Base-by-base conservation (phyloP, 2,797 vertebrate genomes). In the Sarcophilus harrisii region DNA sequence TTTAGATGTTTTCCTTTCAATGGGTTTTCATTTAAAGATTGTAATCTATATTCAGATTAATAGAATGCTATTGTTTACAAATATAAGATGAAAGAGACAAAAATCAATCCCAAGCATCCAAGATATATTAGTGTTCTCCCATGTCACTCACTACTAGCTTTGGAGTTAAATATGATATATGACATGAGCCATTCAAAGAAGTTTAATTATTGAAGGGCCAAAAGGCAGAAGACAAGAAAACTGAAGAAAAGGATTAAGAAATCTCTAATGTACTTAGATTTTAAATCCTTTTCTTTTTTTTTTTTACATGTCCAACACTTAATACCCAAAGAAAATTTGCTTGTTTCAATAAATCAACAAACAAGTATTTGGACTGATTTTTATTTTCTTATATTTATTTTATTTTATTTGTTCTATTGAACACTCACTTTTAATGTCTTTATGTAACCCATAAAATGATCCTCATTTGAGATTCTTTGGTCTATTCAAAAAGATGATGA, bases 401-500 rank as follows among this genome's bases (percentile, higher is more conserved):
- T 45, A 38, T 38, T 73, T 73, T 73, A 62, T 92, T 96, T 92
- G 91, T 93, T 58, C 59, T 96, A 87, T 58, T 32, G 2, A 93
- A 58, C 38, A 45, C 55, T 30, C 62, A 30, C 28, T 57, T 2
- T 38, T 30, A 62, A 32, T 38, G 11, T 32, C 13, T 38, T 8
- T 49, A 87, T 45, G 73, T 49, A 24, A 45, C 3, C 73, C 27
- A 45, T 52, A 87, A 87, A 9, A 32, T 57, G 58, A 62, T 87
- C 54, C 1, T 9, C 60, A 91, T 94, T 95, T 45, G 73, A 97
- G 92, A 89, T 58, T 18, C 96, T 97, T 95, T 95, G 62, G 97
- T 45, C 14, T 57, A 97, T 95, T 98, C 98, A 97, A 96, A 96
- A 96, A 73, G 90, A 62, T 62, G 58, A 49, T 94, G 91, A 0